Percentiles rank a stretch among this genome's conserved stretches.
Evolutionary conservation across 2,888 invertebrate species (phyloP).

Genomic region (Tachina grossa): DNA sequence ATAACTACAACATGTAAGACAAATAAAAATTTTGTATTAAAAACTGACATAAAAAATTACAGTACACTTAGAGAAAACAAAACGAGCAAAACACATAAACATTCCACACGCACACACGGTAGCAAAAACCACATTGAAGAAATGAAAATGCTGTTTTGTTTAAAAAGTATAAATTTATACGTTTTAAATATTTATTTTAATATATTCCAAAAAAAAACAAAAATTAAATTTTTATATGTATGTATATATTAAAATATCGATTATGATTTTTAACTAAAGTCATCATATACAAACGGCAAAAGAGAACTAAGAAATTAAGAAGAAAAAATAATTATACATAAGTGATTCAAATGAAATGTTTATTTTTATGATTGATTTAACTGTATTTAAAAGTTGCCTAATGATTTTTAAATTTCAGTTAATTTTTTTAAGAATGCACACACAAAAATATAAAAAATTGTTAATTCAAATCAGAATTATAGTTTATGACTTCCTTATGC

Average conservation of each 20-base stretch:
- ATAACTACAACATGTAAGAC: not conserved
- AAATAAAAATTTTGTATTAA: slow-evolving; percentile 8
- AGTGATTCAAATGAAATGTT: slow-evolving; percentile 44
- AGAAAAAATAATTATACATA: slow-evolving; percentile 26
- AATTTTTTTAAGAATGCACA: slow-evolving; percentile 59
- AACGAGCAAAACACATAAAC: slow-evolving; percentile 62
- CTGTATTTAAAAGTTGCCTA: slow-evolving; percentile 10
- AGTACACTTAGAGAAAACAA: slow-evolving; percentile 32
- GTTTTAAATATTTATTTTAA: slow-evolving; percentile 60
- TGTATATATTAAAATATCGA: slow-evolving; percentile 1
- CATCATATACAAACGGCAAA: slow-evolving; percentile 54
- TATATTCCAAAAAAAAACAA: slow-evolving; percentile 60
- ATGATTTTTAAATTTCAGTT: slow-evolving; percentile 23
- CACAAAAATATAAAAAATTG: slow-evolving; percentile 69
- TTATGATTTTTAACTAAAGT: slow-evolving; percentile 54
- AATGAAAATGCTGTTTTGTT: slow-evolving; percentile 67
- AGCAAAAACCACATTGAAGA: slow-evolving; percentile 49
- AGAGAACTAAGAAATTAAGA: slow-evolving; percentile 32
- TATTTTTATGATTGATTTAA: slow-evolving; percentile 19
- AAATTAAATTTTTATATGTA: slow-evolving; percentile 43
- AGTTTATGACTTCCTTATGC: slow-evolving; percentile 10
- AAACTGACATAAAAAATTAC: slow-evolving; percentile 16
- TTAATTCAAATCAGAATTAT: slow-evolving; percentile 40
- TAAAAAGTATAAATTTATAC: slow-evolving; percentile 53
- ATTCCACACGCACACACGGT: slow-evolving; percentile 45